A percentile compares a stretch with the other conserved stretches of the same genome.
phyloP scores from a whole-genome alignment of 2,113 vertebrate genomes.

The Callopanchax toddi region DNA sequence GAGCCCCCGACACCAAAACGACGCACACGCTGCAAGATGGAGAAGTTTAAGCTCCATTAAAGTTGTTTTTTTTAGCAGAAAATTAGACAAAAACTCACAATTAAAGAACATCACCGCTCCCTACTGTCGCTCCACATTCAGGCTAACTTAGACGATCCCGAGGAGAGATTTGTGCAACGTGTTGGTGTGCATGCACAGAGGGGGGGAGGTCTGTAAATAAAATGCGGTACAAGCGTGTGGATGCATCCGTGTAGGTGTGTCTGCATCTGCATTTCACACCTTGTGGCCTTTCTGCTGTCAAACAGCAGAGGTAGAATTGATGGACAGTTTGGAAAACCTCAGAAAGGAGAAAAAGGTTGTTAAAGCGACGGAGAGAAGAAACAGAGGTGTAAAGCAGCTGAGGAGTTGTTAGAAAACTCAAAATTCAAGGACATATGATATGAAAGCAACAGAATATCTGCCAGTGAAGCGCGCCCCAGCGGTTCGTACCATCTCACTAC shows the following conservation, averaged over 20 bases:
- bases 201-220: slow-evolving; percentile 1
- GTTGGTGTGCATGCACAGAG: slow-evolving; percentile 6
- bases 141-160: slow-evolving; percentile 58
- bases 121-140: too few species aligned
- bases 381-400: slow-evolving; percentile 6
- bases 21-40: neutral
- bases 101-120: too few species aligned
- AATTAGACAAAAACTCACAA: too few species aligned
- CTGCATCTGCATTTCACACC: slow-evolving; percentile 65
- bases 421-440: too few species aligned
- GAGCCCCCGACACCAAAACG: neutral
- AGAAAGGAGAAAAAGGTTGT: slow-evolving; percentile 31
- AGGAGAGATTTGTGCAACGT: slow-evolving; percentile 12
- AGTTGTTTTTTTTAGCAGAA: too few species aligned
- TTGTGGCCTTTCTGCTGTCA: slow-evolving; percentile 45
- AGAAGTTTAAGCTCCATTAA: neutral
- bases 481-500: slow-evolving; percentile 24
- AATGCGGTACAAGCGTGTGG: slow-evolving; percentile 8
- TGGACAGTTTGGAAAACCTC: slow-evolving; percentile 50
- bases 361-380: slow-evolving; percentile 38
- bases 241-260: neutral
- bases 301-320: slow-evolving; percentile 50
- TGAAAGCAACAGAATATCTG: neutral
- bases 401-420: too few species aligned
- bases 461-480: slow-evolving; percentile 44